Conservation (phyloP, 2,113 vertebrate species). For the Lucifuga dentata region DNA sequence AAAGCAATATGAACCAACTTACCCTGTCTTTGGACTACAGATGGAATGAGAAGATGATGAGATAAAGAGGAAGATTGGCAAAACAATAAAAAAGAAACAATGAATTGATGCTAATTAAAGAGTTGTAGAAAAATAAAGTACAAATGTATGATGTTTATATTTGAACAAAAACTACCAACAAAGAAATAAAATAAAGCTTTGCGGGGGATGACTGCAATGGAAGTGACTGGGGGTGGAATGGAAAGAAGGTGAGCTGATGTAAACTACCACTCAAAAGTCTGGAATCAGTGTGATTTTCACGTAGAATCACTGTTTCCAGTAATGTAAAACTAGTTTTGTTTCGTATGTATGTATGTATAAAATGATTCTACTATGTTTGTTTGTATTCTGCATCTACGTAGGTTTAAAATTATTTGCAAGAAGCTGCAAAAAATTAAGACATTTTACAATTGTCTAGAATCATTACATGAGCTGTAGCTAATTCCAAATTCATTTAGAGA, state of each 20-base stretch:
- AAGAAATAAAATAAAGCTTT: conserved; percentile 1
- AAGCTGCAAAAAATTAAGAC: no score
- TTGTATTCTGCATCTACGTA: no score
- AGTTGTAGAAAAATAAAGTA: conserved; percentile 46
- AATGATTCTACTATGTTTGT: no score
- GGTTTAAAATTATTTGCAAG: no score
- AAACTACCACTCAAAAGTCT: no score
- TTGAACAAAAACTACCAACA: conserved; percentile 8
- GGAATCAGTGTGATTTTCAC: no score
- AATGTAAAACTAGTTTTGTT: no score
- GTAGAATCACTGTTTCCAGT: no score
- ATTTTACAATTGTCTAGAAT: no score
- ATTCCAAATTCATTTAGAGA: no score
- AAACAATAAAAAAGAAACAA: conserved; percentile 62
- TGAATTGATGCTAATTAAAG: conserved; percentile 54
- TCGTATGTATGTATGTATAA: no score
- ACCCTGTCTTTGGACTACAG: conserved; percentile 91
- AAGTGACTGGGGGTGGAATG: conserved; percentile 19
- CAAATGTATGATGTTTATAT: conserved; percentile 20
- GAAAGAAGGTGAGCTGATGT: conserved; percentile 18
- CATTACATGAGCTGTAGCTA: no score
- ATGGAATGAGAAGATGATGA: conserved; percentile 77
- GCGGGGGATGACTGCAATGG: conserved; percentile 16
- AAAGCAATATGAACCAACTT: conserved; percentile 81
- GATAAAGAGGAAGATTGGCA: conserved; percentile 70